Base-by-base conservation (phyloP, 1,140 invertebrate species). In the Triops longicaudatus region DNA sequence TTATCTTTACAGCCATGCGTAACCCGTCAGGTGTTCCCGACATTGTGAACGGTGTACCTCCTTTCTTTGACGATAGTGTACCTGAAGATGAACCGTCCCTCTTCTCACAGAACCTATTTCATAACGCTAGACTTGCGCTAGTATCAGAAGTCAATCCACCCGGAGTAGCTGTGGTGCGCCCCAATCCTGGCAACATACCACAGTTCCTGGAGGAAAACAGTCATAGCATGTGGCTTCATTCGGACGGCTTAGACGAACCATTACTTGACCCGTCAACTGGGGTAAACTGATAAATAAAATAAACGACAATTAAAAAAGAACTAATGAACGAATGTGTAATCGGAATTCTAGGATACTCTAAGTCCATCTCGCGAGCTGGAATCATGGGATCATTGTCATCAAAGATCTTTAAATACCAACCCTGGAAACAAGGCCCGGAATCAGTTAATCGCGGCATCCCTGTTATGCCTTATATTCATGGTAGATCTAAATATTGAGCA, bases 401-500 rank as follows among this genome's bases (percentile, higher is more conserved):
- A 73, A 43, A 42, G 76, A 44, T 26, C 27, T 14, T n/a, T n/a
- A n/a, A 7, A n/a, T 43, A 17, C 76, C 9, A 73, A 42, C 71
- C 37, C 42, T 10, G 72, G 73, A 27, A 71, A 22, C 14, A 71
- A 73, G 31, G 84, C 85, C 10, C 78, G 81, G 37, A 79, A 79
- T 9, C 83, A 83, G 77, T 80, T 86, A 7, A 80, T 86, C 26
- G 79, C 84, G 26, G 84, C 84, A n/a, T 83, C 82, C 79, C 76
- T 84, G 12, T 78, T 86, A 5, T 86, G 85, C 80, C 77, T 85
- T 4, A 14, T 83, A 1, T 86, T 86, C 79, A 85, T 86, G 83
- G 79, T 83, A 31, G 82, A 63, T 75, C 80, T 78, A 77, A 26
- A 27, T 17, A 71, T 63, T 63, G 7, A 26, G 31, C 10, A 17